Percentiles rank a stretch among this genome's conserved stretches.
Conservation (phyloP, 2,113 vertebrate genomes). For the Erpornis zantholeuca region DNA sequence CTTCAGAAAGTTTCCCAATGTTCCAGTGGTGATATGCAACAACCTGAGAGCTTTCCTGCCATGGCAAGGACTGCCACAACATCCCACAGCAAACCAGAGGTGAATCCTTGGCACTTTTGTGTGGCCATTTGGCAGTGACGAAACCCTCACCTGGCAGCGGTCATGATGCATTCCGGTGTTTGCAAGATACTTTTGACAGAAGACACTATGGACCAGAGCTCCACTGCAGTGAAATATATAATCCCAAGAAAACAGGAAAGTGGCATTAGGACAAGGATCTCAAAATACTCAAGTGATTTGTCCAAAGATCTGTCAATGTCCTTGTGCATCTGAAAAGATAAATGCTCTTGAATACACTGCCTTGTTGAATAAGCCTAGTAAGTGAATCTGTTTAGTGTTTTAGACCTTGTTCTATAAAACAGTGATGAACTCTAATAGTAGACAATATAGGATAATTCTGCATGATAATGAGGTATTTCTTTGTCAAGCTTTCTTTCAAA, state of each 20-base stretch:
- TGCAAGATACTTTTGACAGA: not conserved
- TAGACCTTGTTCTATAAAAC: not conserved
- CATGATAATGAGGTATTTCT: not conserved
- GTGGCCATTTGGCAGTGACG: not conserved
- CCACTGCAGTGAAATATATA: not conserved
- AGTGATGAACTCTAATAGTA: not conserved
- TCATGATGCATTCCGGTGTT: accelerated
- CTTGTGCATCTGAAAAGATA: not conserved
- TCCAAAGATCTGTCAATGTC: not conserved
- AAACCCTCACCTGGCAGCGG: not conserved
- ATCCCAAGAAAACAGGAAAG: not conserved
- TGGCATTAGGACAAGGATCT: not conserved
- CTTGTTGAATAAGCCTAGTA: not conserved
- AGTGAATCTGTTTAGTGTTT: not conserved
- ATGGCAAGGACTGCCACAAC: not conserved
- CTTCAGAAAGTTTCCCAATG: not conserved
- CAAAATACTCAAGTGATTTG: not conserved
- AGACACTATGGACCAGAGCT: not conserved
- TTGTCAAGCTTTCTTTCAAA: not conserved
- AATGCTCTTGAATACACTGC: not conserved
- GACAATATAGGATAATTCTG: not conserved
- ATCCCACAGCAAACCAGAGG: not conserved
- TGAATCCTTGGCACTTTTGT: not conserved
- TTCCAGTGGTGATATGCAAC: not conserved
- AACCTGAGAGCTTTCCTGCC: not conserved